A percentile compares a stretch with the other conserved stretches of the same genome.
Conservation (phyloP, 2,888 invertebrate genomes). For the Thyatira batis region DNA sequence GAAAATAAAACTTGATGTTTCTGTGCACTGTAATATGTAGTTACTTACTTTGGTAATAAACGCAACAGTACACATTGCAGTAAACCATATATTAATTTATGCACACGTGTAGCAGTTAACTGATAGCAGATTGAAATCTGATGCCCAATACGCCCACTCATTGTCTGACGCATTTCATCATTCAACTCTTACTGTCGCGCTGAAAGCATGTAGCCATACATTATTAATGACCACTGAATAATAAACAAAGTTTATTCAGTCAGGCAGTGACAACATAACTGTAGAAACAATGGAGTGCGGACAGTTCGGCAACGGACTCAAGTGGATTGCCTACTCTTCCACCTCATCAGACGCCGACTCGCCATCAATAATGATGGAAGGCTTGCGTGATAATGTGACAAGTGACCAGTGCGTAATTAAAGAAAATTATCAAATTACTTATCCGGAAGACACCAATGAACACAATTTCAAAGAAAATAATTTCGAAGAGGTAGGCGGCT, state of each 20-base stretch:
- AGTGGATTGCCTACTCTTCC: constrained; percentile 57
- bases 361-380: constrained; percentile 47
- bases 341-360: constrained; percentile 40
- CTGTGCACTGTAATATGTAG: too few species aligned
- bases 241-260: constrained; percentile 43
- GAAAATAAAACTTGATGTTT: too few species aligned
- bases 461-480: constrained; percentile 39
- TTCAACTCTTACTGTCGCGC: constrained; percentile 28
- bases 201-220: constrained; percentile 30
- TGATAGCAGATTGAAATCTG: constrained; percentile 61
- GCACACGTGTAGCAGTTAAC: constrained; percentile 31
- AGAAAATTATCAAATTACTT: constrained; percentile 64
- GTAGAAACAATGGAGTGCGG: constrained; percentile 65
- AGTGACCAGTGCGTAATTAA: constrained; percentile 43
- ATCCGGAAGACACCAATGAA: constrained; percentile 56
- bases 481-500: constrained; percentile 28
- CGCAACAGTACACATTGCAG: neutral
- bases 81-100: constrained; percentile 10
- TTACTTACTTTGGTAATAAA: neutral
- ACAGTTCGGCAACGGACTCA: constrained; percentile 51
- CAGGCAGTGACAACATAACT: constrained; percentile 30
- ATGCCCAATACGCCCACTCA: constrained; percentile 65
- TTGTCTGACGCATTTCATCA: constrained; percentile 44
- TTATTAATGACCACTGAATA: constrained; percentile 33
- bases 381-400: constrained; percentile 36